Percentiles rank a stretch among this genome's conserved stretches.
Conservation (phyloP, 2,888 invertebrate species). For the Eristalis tenax region DNA sequence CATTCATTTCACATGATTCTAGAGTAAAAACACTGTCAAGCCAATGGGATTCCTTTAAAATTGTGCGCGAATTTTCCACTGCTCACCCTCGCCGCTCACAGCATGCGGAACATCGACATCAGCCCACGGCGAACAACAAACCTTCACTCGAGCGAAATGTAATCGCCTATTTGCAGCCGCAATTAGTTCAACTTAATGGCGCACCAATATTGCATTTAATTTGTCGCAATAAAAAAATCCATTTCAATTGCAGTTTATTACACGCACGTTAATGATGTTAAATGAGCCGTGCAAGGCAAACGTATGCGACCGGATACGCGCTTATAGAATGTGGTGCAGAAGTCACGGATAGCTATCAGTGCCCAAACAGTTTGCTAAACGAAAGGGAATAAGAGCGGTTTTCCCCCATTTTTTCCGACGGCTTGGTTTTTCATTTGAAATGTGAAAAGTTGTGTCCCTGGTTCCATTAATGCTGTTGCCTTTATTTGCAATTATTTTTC, state of each 20-base stretch:
- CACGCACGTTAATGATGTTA: background rate
- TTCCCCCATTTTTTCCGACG: background rate
- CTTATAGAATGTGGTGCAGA: background rate
- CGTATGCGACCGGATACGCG: background rate
- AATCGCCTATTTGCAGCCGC: background rate
- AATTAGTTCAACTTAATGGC: background rate
- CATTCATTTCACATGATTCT: too few relatives aligned
- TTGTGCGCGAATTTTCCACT: too few relatives aligned
- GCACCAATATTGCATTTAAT: conserved; percentile 8
- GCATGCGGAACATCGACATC: background rate
- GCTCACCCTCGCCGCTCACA: background rate
- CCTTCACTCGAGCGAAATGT: background rate
- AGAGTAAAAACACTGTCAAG: too few relatives aligned
- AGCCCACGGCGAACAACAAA: background rate
- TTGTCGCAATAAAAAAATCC: conserved; percentile 10
- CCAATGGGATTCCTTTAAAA: too few relatives aligned
- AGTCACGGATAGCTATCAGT: background rate
- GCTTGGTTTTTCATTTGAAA: background rate
- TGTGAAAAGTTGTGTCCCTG: background rate
- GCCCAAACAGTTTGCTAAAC: background rate
- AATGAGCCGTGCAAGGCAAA: background rate
- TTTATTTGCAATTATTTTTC: background rate
- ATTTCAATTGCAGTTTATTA: background rate
- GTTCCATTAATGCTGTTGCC: background rate
- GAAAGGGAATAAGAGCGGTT: background rate